Conservation (phyloP, 2,888 invertebrate species). For the Oscheius sp. region DNA sequence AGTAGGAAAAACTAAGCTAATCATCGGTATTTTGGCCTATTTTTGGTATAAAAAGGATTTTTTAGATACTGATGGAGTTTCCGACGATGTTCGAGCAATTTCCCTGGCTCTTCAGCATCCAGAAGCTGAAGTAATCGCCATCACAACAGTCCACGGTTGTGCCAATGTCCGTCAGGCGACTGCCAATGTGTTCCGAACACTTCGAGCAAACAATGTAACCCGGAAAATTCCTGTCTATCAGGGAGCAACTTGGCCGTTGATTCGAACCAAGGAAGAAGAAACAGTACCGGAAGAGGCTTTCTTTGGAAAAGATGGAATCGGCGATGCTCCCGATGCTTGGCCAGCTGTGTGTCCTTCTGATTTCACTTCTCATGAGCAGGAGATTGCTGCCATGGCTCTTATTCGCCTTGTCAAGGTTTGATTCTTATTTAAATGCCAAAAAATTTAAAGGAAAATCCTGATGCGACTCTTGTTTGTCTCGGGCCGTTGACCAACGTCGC, state of each 20-base stretch:
- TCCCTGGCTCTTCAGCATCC: slow-evolving; percentile 60
- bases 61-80: slow-evolving; percentile 68
- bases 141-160: slow-evolving; percentile 62
- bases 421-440: not conserved
- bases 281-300: slow-evolving; percentile 49
- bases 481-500: slow-evolving; percentile 76
- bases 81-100: slow-evolving; percentile 66
- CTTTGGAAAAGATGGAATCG: slow-evolving; percentile 66
- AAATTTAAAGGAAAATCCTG: slow-evolving; percentile 34
- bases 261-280: slow-evolving; percentile 35
- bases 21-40: slow-evolving; percentile 16
- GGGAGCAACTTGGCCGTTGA: slow-evolving; percentile 65
- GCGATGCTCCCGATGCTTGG: slow-evolving; percentile 53
- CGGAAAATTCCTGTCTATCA: slow-evolving; percentile 67
- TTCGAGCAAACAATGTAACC: slow-evolving; percentile 53
- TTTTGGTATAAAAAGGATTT: not conserved
- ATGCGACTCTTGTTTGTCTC: slow-evolving; percentile 48
- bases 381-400: slow-evolving; percentile 66
- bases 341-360: slow-evolving; percentile 57
- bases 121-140: slow-evolving; percentile 57
- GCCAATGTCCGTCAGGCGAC: slow-evolving; percentile 63
- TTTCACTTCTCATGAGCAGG: slow-evolving; percentile 43
- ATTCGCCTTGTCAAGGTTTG: slow-evolving; percentile 44
- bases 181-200: slow-evolving; percentile 64
- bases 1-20: slow-evolving; percentile 11